phyloP scores from a whole-genome alignment of 2,113 vertebrate genomes.

The Thamnaconus septentrionalis region DNA sequence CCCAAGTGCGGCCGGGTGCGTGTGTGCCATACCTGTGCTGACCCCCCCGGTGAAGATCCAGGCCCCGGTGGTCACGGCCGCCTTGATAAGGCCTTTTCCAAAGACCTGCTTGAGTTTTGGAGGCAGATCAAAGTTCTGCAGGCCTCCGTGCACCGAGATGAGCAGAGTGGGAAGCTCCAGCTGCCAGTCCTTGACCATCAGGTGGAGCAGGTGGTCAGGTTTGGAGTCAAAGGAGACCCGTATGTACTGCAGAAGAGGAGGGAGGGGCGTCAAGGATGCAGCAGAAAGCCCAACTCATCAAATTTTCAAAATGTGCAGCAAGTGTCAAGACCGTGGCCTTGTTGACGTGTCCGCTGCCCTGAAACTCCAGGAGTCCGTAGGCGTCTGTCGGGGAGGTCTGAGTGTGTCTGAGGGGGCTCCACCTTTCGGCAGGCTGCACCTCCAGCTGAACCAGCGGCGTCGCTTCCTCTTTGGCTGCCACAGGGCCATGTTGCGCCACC shows the following conservation, averaged over 20 bases:
- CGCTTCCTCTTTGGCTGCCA: slow-evolving; percentile 77
- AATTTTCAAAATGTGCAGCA: no score
- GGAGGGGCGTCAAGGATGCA: not conserved
- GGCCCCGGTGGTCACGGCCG: slow-evolving; percentile 94
- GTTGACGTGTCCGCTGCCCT: slow-evolving; percentile 90
- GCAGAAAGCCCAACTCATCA: not conserved
- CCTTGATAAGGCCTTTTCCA: slow-evolving; percentile 95
- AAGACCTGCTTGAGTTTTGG: slow-evolving; percentile 98
- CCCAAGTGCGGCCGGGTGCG: not conserved
- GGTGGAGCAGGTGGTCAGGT: slow-evolving; percentile 89
- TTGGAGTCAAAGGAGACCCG: slow-evolving; percentile 90
- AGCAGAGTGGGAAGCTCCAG: slow-evolving; percentile 93
- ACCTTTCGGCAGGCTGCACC: slow-evolving; percentile 78
- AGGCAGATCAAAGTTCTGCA: slow-evolving; percentile 95
- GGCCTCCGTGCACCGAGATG: slow-evolving; percentile 94
- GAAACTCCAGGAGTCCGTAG: slow-evolving; percentile 91
- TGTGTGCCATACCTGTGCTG: slow-evolving; percentile 81
- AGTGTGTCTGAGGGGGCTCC: slow-evolving; percentile 86
- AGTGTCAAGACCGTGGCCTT: slow-evolving; percentile 83
- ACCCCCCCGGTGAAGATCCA: slow-evolving; percentile 98
- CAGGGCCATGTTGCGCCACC: slow-evolving; percentile 78
- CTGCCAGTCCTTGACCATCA: slow-evolving; percentile 98
- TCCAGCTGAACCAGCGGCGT: slow-evolving; percentile 73
- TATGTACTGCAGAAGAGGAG: slow-evolving; percentile 81
- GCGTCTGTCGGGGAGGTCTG: slow-evolving; percentile 85